Percentiles rank a stretch among this genome's conserved stretches.
These are phyloP conservation scores for Dinoponera quadriceps DNA, from an alignment of 1,140 invertebrate species.

Conservation along the genomic window DNA sequence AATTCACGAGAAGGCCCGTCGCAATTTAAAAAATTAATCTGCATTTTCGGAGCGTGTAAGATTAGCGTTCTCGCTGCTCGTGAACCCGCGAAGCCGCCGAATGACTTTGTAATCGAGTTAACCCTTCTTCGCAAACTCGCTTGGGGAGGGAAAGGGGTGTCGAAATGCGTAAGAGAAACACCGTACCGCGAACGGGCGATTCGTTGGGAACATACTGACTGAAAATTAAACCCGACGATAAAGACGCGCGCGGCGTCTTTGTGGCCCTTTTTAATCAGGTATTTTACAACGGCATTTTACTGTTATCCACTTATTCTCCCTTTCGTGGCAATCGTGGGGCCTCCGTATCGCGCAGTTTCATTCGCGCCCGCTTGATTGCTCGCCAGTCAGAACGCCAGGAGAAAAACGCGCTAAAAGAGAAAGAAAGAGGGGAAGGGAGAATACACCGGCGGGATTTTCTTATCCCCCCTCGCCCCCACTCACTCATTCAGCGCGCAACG, in stretches of 20 bases:
- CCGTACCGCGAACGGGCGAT: not conserved
- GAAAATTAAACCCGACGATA: slow-evolving; percentile 47
- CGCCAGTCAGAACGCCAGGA: not conserved
- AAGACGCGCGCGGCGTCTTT: not conserved
- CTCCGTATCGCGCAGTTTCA: slow-evolving; percentile 9
- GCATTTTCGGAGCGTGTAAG: not conserved
- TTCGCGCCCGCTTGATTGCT: slow-evolving; percentile 22
- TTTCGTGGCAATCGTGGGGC: not conserved
- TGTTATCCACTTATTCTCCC: slow-evolving; percentile 26
- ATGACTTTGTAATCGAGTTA: not conserved
- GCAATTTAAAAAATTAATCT: not conserved
- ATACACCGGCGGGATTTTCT: not conserved
- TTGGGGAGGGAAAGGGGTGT: no score
- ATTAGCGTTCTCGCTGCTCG: not conserved
- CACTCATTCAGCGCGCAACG: not conserved
- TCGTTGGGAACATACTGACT: not conserved
- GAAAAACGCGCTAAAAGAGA: not conserved
- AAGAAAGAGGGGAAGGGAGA: no score
- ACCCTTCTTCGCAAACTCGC: not conserved
- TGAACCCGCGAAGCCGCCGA: not conserved
- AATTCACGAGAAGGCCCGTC: no score
- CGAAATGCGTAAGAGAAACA: slow-evolving; percentile 21
- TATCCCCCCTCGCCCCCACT: not conserved
- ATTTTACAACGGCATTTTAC: slow-evolving; percentile 36
- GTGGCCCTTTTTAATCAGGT: slow-evolving; percentile 35